Percentiles rank a stretch among this genome's conserved stretches.
Evolutionary conservation across 2,888 invertebrate genomes (phyloP).

Genomic region (Phyto melanocephala): DNA sequence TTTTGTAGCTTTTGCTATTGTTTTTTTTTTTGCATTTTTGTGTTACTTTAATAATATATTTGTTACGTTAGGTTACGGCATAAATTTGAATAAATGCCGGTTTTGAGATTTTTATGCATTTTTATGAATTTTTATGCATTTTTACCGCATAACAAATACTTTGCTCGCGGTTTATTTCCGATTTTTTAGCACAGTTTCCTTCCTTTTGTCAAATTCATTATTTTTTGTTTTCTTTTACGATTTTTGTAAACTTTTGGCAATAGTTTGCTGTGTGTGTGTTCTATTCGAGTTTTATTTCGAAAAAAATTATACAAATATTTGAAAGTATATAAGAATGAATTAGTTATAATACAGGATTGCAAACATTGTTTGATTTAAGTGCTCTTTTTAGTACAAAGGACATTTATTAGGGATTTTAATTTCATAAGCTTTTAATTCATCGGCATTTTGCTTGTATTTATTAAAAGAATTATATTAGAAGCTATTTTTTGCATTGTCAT

Average conservation of each 20-base stretch:
- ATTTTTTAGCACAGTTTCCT: constrained; percentile 66
- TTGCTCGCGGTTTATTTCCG: constrained; percentile 63
- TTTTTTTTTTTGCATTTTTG: constrained; percentile 25
- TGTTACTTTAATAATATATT: constrained; percentile 73
- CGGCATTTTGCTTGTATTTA: too few relatives aligned
- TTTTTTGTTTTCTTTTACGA: constrained; percentile 67
- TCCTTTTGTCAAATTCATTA: constrained; percentile 52
- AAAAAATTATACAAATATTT: neutral
- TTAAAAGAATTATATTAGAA: too few relatives aligned
- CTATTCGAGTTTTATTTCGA: neutral
- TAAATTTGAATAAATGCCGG: constrained; percentile 80
- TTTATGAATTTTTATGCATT: constrained; percentile 76
- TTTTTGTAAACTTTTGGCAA: neutral
- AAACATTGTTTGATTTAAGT: neutral
- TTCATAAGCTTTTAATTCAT: too few relatives aligned
- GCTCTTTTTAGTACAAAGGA: neutral
- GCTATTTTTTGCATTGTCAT: too few relatives aligned
- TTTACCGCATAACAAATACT: constrained; percentile 72
- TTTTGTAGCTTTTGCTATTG: too few relatives aligned
- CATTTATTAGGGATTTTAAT: too few relatives aligned
- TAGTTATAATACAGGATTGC: neutral
- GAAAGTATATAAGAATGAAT: neutral
- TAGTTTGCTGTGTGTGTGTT: constrained; percentile 1
- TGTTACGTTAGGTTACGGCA: constrained; percentile 72
- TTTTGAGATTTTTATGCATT: constrained; percentile 77